Base-by-base conservation (phyloP, 2,797 vertebrate genomes). In the Limnodromus scolopaceus region DNA sequence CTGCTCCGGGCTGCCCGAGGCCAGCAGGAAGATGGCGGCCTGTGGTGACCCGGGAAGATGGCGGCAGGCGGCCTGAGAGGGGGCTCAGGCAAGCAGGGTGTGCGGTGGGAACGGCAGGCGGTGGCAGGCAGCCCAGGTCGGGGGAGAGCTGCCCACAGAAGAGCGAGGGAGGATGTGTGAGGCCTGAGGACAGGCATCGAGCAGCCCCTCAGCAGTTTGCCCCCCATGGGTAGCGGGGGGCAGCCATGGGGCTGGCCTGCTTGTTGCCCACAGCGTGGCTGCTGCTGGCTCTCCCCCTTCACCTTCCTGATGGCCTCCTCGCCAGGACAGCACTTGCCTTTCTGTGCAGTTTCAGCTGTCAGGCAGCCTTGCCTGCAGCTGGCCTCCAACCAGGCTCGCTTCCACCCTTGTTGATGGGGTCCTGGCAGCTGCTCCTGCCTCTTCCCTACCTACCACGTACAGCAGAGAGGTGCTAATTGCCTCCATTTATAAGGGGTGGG, bases 201-300 rank as follows among this genome's bases (percentile, higher is more conserved):
- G n/a, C 16, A 2, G 32, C 17, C 15, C 12, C 27, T 18, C 11
- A 1, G 54, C 3, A 1, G 6, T 39, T 88, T 27, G 15, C 22
- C 11, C 6, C 2, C 5, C 0, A 11, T 1, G 4, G n/a, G 18
- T 15, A 36, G 5, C 1, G 3, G 10, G 36, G 10, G 25, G 12
- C 30, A 66, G 30, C 10, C 13, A 1, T 11, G 10, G 32, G 11
- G 9, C 24, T 7, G 20, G 4, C 15, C 13, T 15, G 41, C 3
- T 9, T 8, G 0, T 12, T 23, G 25, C 22, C 18, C 1, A 1
- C 24, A 20, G 2, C 2, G 8, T 20, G 36, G 24, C 49, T 51
- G 14, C 7, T 6, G 36, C 0, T 1, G 23, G 10, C 4, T 2
- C 9, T 10, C 5, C 4, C 2, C 13, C 10, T 6, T 61, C 1